These are phyloP conservation scores for Varanus salvator DNA, from an alignment of 2,113 vertebrate species.

Conservation along the genomic window DNA sequence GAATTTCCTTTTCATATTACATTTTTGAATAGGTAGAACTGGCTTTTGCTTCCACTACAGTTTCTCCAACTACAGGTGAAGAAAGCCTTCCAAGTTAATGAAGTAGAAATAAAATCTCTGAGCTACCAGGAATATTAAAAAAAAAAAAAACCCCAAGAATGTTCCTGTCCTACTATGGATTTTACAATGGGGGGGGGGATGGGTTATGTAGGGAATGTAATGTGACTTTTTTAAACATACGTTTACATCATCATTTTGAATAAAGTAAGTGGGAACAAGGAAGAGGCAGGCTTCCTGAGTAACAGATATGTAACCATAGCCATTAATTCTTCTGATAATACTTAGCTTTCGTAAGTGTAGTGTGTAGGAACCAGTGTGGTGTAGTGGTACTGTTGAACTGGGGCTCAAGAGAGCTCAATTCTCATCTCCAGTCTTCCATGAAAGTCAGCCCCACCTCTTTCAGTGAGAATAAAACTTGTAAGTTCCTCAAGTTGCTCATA, in stretches of 20 bases:
- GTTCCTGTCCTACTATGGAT: conserved; percentile 7
- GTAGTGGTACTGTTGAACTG: too few relatives aligned
- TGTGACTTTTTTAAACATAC: not conserved
- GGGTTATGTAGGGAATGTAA: not conserved
- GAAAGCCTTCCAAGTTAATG: conserved; percentile 43
- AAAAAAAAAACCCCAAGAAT: not conserved
- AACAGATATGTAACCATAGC: not conserved
- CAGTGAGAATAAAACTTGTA: too few relatives aligned
- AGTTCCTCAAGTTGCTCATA: too few relatives aligned
- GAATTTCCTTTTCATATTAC: conserved; percentile 35
- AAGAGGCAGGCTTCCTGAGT: not conserved
- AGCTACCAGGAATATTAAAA: not conserved
- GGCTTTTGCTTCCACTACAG: not conserved
- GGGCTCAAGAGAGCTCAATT: too few relatives aligned
- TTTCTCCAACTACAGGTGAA: conserved; percentile 1
- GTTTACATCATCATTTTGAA: not conserved
- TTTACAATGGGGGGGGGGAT: conserved; percentile 18
- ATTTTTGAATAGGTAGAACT: conserved; percentile 27
- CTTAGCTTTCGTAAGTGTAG: not conserved
- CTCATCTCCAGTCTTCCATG: too few relatives aligned
- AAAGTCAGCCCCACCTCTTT: too few relatives aligned
- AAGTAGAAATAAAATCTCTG: conserved; percentile 34
- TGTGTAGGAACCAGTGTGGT: too few relatives aligned
- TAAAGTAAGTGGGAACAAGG: not conserved
- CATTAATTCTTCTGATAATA: not conserved